Conservation (phyloP, 2,888 invertebrate species). For the Brachylomia viminalis region DNA sequence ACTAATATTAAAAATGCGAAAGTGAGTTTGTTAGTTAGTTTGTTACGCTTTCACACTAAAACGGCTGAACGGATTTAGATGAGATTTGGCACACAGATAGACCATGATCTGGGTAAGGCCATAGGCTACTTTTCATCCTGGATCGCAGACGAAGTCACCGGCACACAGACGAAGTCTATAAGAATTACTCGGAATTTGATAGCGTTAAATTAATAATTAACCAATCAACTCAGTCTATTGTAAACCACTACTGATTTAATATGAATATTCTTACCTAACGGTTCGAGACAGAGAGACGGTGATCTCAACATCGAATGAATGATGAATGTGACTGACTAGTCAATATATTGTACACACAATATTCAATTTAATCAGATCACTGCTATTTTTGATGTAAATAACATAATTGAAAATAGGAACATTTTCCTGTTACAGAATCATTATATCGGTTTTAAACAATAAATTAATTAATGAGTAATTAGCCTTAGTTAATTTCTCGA, state of each 20-base stretch:
- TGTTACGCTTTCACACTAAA: background rate
- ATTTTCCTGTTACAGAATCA: constrained; percentile 2
- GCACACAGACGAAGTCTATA: too few relatives aligned
- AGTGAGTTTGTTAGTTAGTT: background rate
- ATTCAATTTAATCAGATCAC: background rate
- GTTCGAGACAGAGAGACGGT: background rate
- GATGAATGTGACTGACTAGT: constrained; percentile 1
- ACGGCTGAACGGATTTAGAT: background rate
- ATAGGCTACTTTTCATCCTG: background rate
- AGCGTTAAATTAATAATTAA: background rate
- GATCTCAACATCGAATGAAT: background rate
- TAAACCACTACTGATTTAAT: background rate
- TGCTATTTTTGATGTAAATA: background rate
- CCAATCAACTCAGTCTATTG: background rate
- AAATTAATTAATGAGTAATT: constrained; percentile 26
- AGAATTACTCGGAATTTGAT: constrained; percentile 2
- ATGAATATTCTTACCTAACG: constrained; percentile 24
- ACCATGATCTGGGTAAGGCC: background rate
- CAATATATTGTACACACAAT: background rate
- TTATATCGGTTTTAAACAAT: background rate
- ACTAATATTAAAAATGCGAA: background rate
- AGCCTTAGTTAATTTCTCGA: background rate
- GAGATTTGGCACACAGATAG: too few relatives aligned
- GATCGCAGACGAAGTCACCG: too few relatives aligned
- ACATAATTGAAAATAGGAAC: background rate